These are phyloP conservation scores for Bufo bufo DNA, from an alignment of 2,113 vertebrate genomes.

Conservation along the genomic window DNA sequence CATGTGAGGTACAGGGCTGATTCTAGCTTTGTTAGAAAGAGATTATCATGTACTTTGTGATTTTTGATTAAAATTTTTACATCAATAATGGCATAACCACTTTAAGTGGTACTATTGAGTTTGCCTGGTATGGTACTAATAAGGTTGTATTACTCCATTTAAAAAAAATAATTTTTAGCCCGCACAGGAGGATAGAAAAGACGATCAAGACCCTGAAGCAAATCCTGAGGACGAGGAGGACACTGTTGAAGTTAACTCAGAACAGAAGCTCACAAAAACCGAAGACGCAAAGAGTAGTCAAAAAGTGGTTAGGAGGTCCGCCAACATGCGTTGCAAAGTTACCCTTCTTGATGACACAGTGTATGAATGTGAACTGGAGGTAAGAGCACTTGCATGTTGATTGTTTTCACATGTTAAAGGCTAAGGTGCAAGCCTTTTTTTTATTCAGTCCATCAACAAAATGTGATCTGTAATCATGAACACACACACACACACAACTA, in stretches of 20 bases:
- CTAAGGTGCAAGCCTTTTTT: not conserved
- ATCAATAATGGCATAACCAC: too few relatives aligned
- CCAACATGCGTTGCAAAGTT: slow-evolving; percentile 89
- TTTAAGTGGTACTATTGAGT: not conserved
- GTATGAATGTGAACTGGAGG: slow-evolving; percentile 89
- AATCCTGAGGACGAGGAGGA: slow-evolving; percentile 69
- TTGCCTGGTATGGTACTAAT: too few relatives aligned
- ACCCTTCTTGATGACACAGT: slow-evolving; percentile 88
- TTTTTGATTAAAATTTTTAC: too few relatives aligned
- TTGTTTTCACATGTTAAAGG: not conserved
- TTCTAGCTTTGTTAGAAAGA: too few relatives aligned
- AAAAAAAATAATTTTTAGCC: too few relatives aligned
- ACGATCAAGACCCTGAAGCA: slow-evolving; percentile 72
- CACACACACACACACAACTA: too few relatives aligned
- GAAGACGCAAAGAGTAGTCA: slow-evolving; percentile 76
- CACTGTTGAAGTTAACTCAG: slow-evolving; percentile 66
- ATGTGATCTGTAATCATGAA: too few relatives aligned
- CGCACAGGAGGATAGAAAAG: slow-evolving; percentile 81
- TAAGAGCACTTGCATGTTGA: slow-evolving; percentile 67
- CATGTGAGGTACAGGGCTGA: too few relatives aligned
- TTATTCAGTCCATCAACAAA: not conserved
- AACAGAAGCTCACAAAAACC: slow-evolving; percentile 67
- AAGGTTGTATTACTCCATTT: too few relatives aligned
- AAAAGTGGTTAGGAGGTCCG: slow-evolving; percentile 77
- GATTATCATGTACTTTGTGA: too few relatives aligned